Evolutionary conservation across 1,140 invertebrate genomes (phyloP), one percentile per base, ranked within the genome.

Genomic region (Alviniconcha marisindica): DNA sequence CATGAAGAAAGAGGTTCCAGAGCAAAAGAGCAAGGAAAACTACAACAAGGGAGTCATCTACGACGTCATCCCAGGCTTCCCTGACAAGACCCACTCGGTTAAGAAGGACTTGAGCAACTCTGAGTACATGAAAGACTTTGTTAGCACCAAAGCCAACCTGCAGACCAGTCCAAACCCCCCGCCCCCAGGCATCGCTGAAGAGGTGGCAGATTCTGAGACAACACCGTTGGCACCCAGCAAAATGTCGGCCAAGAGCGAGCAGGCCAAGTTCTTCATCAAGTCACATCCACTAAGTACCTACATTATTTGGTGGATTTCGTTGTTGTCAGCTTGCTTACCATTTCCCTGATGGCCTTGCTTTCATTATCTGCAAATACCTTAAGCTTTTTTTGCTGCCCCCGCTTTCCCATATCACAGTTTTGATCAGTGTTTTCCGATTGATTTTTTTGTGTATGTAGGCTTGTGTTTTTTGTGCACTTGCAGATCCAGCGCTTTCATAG

Each of bases 91-190:
- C 56, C 60, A 80, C 78, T 82, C 83, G 18, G 82, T 84, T 15
- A 87, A 88, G 78, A 87, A 84, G 40, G 81, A 84, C 51, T 51
- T 82, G 31, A 74, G 31, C 44, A 78, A 78, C 56, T 73, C 79
- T 28, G 80, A 78, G 24, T 79, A 83, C 36, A 40, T 60, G 28
- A 85, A 84, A 36, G 73, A 88, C n/a, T 82, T 54, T 51, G 81
- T 84, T 56, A 89, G 88, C 71, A 89, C 88, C 38, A 83, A 88
- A 60, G 81, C 88, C 15, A 84, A 84, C 63, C 82, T 82, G 1
- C 86, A 86, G 48, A 91, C 90, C 36, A 88, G 88, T 63, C 90
- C 90, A 4, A 91, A 91, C 77, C 89, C 89, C 21, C 87, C 88
- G 21, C 90, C 88, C 4, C 88, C 88, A 21, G 84, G 71, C n/a